phyloP scores from a whole-genome alignment of 2,888 invertebrate species.

The Micoletzkya japonica region DNA sequence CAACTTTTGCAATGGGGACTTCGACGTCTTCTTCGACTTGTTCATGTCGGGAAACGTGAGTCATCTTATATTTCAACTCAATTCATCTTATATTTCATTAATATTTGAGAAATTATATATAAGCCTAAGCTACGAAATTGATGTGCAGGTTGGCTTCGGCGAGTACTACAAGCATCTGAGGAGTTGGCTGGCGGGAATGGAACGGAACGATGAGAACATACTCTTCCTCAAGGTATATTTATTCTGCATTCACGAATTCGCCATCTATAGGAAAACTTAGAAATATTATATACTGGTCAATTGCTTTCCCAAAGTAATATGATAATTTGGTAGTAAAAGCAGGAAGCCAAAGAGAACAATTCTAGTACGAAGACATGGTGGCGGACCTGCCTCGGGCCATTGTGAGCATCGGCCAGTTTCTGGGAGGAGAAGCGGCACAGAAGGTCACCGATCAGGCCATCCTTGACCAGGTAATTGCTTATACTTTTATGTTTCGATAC shows the following conservation, averaged over 20 bases:
- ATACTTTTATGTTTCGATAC: too few relatives aligned
- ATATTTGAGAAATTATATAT: not conserved
- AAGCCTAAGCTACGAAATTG: not conserved
- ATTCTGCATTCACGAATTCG: not conserved
- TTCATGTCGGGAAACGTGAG: slow-evolving; percentile 25
- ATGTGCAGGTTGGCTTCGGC: slow-evolving; percentile 25
- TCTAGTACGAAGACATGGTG: slow-evolving; percentile 29
- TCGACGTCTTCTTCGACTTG: slow-evolving; percentile 25
- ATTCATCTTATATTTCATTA: not conserved
- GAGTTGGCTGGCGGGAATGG: slow-evolving; percentile 16
- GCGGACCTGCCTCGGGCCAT: slow-evolving; percentile 5
- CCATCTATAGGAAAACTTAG: not conserved
- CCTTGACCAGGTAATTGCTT: slow-evolving; percentile 37
- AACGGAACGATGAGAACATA: slow-evolving; percentile 12
- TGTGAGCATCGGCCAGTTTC: slow-evolving; percentile 19
- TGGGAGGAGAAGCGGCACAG: slow-evolving; percentile 47
- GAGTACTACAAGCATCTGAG: slow-evolving; percentile 23
- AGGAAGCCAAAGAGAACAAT: not conserved
- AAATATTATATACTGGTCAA: too few relatives aligned
- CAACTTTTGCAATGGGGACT: slow-evolving; percentile 18
- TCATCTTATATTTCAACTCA: not conserved
- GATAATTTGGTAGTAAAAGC: not conserved
- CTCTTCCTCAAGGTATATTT: slow-evolving; percentile 20
- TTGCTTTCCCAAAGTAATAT: not conserved
- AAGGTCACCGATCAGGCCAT: slow-evolving; percentile 42